Evolutionary conservation across 1,140 invertebrate genomes (phyloP).

Genomic region (Trachelipus rathkii): DNA sequence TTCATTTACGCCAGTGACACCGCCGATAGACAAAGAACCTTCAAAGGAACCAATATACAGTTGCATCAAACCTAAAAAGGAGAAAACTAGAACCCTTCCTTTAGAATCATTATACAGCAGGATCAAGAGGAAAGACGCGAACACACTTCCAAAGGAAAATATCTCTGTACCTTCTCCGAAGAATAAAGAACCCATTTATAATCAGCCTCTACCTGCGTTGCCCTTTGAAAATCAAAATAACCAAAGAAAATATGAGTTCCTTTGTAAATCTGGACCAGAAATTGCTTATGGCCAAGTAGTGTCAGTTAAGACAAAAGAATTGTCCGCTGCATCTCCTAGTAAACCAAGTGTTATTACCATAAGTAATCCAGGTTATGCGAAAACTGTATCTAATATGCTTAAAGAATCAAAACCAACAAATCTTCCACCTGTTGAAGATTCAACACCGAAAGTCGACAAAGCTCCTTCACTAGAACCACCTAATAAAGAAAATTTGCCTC

Average conservation of each 20-base stretch:
- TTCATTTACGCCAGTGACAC: conserved; percentile 21
- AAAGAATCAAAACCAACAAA: not conserved
- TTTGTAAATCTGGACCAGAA: conserved; percentile 16
- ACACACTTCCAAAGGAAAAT: conserved; percentile 28
- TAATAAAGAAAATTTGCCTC: not conserved
- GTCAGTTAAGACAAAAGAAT: conserved; percentile 35
- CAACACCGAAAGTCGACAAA: not conserved
- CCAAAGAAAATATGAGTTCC: conserved; percentile 28
- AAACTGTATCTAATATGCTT: not conserved
- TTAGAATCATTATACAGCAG: conserved; percentile 29
- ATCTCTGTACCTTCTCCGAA: conserved; percentile 10
- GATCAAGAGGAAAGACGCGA: not conserved
- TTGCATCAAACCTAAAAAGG: conserved; percentile 24
- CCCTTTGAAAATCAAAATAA: conserved; percentile 25
- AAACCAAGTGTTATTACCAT: conserved; percentile 36
- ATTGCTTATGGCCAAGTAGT: conserved; percentile 25
- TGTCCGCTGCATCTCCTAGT: conserved; percentile 25
- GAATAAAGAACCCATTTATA: conserved; percentile 39
- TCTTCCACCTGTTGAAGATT: not conserved
- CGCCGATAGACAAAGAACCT: conserved; percentile 26
- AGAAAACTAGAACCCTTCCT: conserved; percentile 28
- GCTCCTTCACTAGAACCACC: not conserved
- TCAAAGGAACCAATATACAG: conserved; percentile 35
- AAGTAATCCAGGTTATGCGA: conserved; percentile 37
- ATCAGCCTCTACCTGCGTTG: conserved; percentile 34